Percentiles rank a stretch among this genome's conserved stretches.
phyloP scores from a whole-genome alignment of 1,140 invertebrate genomes.

The Rhynchophorus ferrugineus region DNA sequence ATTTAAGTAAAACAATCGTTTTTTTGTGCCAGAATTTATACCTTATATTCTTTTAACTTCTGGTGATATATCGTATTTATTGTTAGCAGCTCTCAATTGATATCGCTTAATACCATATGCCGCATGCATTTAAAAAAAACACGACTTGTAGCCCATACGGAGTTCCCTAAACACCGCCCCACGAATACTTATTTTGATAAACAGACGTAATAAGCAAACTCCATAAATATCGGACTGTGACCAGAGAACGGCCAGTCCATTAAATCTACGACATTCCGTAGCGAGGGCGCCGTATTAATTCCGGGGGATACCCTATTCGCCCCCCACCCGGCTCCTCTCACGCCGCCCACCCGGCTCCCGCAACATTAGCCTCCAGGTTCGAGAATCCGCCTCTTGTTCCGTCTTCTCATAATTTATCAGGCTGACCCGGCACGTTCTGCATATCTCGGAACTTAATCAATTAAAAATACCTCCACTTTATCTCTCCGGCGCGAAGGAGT shows the following conservation, averaged over 20 bases:
- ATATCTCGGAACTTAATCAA: conserved; percentile 20
- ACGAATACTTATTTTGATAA: conserved; percentile 3
- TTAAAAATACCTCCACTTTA: conserved; percentile 21
- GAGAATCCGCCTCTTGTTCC: conserved; percentile 14
- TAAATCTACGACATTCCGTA: conserved; percentile 18
- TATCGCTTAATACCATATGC: too few relatives aligned
- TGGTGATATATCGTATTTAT: too few relatives aligned
- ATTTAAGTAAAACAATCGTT: too few relatives aligned
- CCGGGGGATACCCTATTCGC: neutral
- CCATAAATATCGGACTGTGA: conserved; percentile 12
- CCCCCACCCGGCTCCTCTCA: too few relatives aligned
- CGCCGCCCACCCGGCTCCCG: too few relatives aligned
- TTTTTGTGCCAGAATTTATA: too few relatives aligned
- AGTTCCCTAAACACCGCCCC: neutral
- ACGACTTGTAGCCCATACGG: too few relatives aligned
- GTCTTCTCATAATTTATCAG: conserved; percentile 26
- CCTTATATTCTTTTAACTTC: too few relatives aligned
- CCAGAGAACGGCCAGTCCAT: conserved; percentile 9
- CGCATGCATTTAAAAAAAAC: too few relatives aligned
- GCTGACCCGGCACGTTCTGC: conserved; percentile 21
- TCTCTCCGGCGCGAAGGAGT: too few relatives aligned
- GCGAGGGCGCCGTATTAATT: conserved; percentile 14
- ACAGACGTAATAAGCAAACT: conserved; percentile 1
- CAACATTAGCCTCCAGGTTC: conserved; percentile 18
- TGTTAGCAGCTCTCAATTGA: too few relatives aligned